Base-by-base conservation (phyloP, 2,888 invertebrate genomes). In the Stratiomys singularior region DNA sequence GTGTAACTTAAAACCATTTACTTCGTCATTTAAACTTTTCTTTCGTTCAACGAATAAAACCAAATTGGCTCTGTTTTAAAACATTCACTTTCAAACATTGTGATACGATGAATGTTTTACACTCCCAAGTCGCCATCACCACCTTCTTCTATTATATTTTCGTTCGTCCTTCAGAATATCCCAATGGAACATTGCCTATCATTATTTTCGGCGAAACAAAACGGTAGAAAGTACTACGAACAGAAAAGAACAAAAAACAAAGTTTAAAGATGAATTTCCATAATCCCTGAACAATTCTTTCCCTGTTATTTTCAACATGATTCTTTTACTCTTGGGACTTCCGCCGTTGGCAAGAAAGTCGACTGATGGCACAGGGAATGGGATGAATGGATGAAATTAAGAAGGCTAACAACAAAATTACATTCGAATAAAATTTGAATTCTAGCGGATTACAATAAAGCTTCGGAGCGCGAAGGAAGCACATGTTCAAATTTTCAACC, bases 401-500 rank as follows among this genome's bases (percentile, higher is more conserved):
- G 67, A 44, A 18, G 72, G 21, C 60, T 74, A 58, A 74, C 60
- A 60, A 58, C 52, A 72, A 56, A 72, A 72, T 72, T 72, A 74
- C 74, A 21, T 37, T 23, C 21, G 37, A 58, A 58, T 58, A 74
- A 74, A 74, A 58, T 74, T 58, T 74, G 74, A 58, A 74, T 74
- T 58, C 21, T 21, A 52, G 37, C 58, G 74, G 74, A 74, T 74
- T 74, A 77, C 15, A 37, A 37, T 37, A 37, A 9, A 37, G 37
- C 9, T 37, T 3, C 5, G 28, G 44, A 63, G 25, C 21, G 60
- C 30, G 28, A 66, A 66, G 9, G 58, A 64, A 78, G 64, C 78
- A 78, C 78, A 78, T 78, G 78, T 78, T 76, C 56, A 74, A 74
- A 78, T 78, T 76, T 78, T 74, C 52, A 64, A 76, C 74, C 52